Conservation (phyloP, 92 coral and sea anemone species). For the Bergia sp. region DNA sequence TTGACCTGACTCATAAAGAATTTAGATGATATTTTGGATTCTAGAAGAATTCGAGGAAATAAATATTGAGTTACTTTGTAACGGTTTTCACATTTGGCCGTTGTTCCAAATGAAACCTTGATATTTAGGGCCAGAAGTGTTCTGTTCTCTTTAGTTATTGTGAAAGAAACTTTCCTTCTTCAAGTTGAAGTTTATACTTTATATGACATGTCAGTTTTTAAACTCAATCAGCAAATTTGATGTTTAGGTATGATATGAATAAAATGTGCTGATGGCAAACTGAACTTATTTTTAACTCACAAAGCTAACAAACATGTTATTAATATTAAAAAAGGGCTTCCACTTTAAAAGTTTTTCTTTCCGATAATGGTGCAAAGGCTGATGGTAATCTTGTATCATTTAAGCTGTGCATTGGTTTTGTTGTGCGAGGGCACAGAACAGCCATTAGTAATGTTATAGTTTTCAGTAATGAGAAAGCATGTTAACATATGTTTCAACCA, state of each 20-base stretch:
- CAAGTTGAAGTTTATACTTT: neutral
- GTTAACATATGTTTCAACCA: conserved; percentile 13
- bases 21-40: neutral
- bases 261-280: neutral
- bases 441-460: conserved; percentile 12
- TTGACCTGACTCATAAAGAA: neutral
- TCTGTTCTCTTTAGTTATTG: neutral
- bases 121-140: neutral
- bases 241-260: neutral
- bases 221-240: neutral
- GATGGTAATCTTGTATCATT: neutral
- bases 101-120: neutral
- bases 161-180: neutral
- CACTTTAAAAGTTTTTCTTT: neutral
- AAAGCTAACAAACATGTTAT: neutral
- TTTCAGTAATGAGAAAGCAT: neutral
- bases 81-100: neutral
- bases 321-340: neutral
- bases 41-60: no score
- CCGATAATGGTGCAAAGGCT: neutral
- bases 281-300: neutral
- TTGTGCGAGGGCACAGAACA: neutral
- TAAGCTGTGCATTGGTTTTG: neutral
- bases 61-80: neutral
- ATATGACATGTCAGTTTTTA: neutral